Evolutionary conservation across 1,140 invertebrate genomes (phyloP).

Genomic region (Pectinophora gossypiella): DNA sequence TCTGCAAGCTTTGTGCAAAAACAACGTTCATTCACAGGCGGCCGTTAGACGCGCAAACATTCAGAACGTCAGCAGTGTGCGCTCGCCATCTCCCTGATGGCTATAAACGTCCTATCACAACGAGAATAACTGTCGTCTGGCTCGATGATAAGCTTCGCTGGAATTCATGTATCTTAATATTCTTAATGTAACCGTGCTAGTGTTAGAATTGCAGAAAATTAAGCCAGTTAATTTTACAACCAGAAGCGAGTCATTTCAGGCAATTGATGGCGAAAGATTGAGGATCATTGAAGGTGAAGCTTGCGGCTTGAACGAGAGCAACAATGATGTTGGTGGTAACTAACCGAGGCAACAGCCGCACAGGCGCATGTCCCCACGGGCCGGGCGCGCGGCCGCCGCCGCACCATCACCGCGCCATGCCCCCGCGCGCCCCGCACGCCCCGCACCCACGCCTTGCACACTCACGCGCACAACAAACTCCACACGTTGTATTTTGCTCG

Average conservation of each 20-base stretch:
- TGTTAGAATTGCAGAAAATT: too few relatives aligned
- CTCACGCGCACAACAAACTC: constrained; percentile 57
- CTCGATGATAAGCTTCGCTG: too few relatives aligned
- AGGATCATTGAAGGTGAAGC: not conserved
- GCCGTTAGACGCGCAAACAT: not conserved
- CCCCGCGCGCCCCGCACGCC: constrained; percentile 10
- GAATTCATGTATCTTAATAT: too few relatives aligned
- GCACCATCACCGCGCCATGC: constrained; percentile 54
- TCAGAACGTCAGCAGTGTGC: not conserved
- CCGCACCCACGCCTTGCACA: constrained; percentile 27
- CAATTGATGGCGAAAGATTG: not conserved
- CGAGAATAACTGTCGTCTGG: not conserved
- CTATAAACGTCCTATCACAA: not conserved
- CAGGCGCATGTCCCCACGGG: constrained; percentile 57
- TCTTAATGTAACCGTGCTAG: too few relatives aligned
- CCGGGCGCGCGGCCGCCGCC: constrained; percentile 32
- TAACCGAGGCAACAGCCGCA: constrained; percentile 68
- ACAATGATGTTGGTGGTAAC: constrained; percentile 17
- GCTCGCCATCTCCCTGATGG: not conserved
- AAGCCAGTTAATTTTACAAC: too few relatives aligned
- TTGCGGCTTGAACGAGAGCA: not conserved
- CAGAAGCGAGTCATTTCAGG: too few relatives aligned
- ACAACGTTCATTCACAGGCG: not conserved
- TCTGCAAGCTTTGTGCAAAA: not conserved
- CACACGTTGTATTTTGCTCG: constrained; percentile 46